Evolutionary conservation across 2,113 vertebrate genomes (phyloP), one percentile per base, ranked within the genome.

Genomic region (Sinocyclocheilus rhinocerous): DNA sequence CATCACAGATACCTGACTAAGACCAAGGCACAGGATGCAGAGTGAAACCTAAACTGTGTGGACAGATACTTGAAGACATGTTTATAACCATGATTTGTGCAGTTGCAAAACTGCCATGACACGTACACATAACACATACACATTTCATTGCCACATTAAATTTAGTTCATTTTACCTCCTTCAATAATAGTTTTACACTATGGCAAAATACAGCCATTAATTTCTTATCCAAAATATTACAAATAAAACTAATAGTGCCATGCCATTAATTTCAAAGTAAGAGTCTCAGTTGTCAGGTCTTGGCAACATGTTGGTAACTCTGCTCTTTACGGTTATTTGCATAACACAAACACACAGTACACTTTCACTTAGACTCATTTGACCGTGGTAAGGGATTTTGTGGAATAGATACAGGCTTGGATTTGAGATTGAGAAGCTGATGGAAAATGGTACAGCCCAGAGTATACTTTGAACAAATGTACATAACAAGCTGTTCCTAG

Each of bases 1-100:
- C 90, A 89, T 91, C 84, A 91, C 90, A 90, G 91, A 89, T 90
- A 91, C 84, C 20, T 83, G 55, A 77, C 75, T 13, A 72, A 85
- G 80, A 63, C 48, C 1, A n/a, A 65, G 69, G 86, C 63, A 59
- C 57, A 84, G 83, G 45, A 79, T 16, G 13, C 9, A 76, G 81
- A 84, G 55, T 42, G 78, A 77, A 80, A 86, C 65, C 12, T 77
- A 26, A 85, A 22, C 61, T 69, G 48, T 75, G 65, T 81, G 77
- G 39, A 52, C 16, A 22, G 91, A 76, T 55, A 89, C 87, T 81
- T 86, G 65, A 70, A 86, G 88, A 92, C 89, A 76, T 92, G 88
- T 92, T 92, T 92, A 92, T 87, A 39, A 59, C 22, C 26, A 45
- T 77, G 50, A 89, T 86, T 84, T 87, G 84, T 50, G 78, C 83